A percentile compares a stretch with the other conserved stretches of the same genome.
phyloP scores from a whole-genome alignment of 1,140 invertebrate species.

The Neodiprion fabricii region DNA sequence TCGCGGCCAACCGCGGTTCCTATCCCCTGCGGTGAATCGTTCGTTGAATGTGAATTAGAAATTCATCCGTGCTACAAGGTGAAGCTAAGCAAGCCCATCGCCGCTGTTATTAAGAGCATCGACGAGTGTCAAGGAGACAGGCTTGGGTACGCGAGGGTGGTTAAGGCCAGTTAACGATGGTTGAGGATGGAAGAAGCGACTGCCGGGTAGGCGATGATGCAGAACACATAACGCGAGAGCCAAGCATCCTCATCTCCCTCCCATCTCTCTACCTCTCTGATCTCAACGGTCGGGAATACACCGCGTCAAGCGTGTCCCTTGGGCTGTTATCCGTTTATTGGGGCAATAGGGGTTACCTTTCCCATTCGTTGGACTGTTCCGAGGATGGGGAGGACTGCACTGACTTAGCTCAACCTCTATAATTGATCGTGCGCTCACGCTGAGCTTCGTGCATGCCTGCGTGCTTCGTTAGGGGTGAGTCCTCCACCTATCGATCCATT shows the following conservation, averaged over 20 bases:
- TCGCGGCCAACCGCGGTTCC: no score
- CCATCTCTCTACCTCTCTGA: neutral
- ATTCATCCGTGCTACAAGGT: no score
- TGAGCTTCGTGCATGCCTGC: neutral
- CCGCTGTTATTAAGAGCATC: neutral
- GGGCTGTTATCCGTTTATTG: constrained; percentile 4
- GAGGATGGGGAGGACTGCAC: neutral
- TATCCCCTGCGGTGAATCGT: no score
- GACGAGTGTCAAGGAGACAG: neutral
- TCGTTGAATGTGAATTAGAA: no score
- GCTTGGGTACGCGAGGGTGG: neutral
- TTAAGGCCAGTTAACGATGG: neutral
- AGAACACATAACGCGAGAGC: neutral
- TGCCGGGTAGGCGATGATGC: neutral
- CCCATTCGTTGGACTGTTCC: neutral
- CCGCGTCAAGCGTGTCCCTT: neutral
- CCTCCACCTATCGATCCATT: neutral
- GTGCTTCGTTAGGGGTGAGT: neutral
- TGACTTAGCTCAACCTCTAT: neutral
- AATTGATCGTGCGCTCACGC: neutral
- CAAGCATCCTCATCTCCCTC: neutral
- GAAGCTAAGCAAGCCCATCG: neutral
- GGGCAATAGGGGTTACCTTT: neutral
- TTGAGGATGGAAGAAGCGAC: neutral
- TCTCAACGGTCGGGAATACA: neutral